Conservation (phyloP, 2,888 invertebrate genomes). For the Drosophila nr. perissopoda region DNA sequence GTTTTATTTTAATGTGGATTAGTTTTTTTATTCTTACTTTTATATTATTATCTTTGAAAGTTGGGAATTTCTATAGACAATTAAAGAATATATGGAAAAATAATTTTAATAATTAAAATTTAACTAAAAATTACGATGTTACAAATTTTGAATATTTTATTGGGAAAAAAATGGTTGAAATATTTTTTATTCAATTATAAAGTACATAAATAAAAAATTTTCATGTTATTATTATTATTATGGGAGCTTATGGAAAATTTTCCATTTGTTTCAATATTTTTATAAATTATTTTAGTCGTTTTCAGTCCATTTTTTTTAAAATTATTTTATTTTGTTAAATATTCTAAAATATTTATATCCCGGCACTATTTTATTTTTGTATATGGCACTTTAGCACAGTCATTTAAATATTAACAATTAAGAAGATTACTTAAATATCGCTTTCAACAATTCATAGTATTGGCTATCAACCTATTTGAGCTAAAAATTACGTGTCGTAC, state of each 20-base stretch:
- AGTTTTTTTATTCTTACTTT: constrained; percentile 19
- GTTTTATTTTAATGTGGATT: constrained; percentile 22
- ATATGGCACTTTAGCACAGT: not conserved
- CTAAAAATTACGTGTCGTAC: not conserved
- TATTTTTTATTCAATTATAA: not conserved
- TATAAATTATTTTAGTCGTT: not conserved
- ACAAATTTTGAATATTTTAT: not conserved
- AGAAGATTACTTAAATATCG: not conserved
- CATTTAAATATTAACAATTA: not conserved
- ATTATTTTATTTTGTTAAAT: not conserved
- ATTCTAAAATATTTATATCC: not conserved
- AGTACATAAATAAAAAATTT: too few species aligned
- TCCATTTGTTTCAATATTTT: not conserved
- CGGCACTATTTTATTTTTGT: not conserved
- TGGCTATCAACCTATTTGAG: not conserved
- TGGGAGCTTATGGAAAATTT: not conserved
- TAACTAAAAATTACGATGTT: not conserved
- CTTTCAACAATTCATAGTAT: not conserved
- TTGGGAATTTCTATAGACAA: constrained; percentile 15
- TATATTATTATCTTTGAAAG: not conserved
- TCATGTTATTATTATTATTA: not conserved
- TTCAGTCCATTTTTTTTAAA: not conserved
- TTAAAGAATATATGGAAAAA: not conserved
- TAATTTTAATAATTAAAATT: not conserved
- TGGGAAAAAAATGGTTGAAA: not conserved